These are phyloP conservation scores for Melanaphis sacchari DNA, from an alignment of 1,140 invertebrate species.

Conservation along the genomic window DNA sequence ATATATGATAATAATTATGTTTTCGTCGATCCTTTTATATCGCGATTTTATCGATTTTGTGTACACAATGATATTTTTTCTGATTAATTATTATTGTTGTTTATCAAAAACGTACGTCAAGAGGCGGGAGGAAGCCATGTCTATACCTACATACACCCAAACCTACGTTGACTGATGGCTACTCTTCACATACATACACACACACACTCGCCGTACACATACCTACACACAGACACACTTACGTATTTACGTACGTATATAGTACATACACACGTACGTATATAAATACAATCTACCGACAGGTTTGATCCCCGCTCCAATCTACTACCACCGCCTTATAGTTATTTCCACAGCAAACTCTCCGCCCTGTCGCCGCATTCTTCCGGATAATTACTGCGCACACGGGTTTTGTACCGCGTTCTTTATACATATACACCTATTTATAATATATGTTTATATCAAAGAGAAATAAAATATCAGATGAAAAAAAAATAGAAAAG, in stretches of 20 bases:
- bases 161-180: constrained; percentile 33
- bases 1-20: constrained; percentile 7
- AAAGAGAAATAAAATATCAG: constrained; percentile 29
- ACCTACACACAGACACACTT: neutral
- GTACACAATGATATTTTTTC: neutral
- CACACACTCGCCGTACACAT: neutral
- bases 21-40: constrained; percentile 11
- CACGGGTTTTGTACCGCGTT: constrained; percentile 2
- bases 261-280: neutral
- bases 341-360: constrained; percentile 42
- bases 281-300: constrained; percentile 4
- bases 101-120: neutral
- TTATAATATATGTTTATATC: neutral
- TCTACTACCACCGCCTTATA: neutral
- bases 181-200: neutral
- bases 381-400: constrained; percentile 44
- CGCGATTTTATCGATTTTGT: neutral
- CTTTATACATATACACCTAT: neutral
- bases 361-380: constrained; percentile 49
- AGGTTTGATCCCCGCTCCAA: constrained; percentile 39
- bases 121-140: neutral
- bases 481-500: neutral
- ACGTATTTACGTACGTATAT: neutral
- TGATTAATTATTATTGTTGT: neutral
- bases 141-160: neutral